Base-by-base conservation (phyloP, 1,140 invertebrate species). In the Amyelois transitella region DNA sequence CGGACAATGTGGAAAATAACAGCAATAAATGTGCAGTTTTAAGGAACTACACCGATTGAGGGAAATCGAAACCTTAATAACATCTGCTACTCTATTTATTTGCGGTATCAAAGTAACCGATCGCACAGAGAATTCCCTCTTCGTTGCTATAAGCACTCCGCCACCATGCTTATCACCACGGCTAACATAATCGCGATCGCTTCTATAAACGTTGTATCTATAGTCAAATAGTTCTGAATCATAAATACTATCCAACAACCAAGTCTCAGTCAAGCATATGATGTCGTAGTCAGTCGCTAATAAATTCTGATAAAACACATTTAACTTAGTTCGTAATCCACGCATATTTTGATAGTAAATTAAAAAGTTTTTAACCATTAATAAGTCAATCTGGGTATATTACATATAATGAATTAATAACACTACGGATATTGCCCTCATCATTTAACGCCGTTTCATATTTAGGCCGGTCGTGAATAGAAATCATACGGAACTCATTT, bases 101-200 rank as follows among this genome's bases (percentile, higher is more conserved):
- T 6, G 10, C 5, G 25, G 10, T 6, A 28, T 28, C 10, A 10
- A 10, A 10, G 25, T 6, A 28, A 28, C 5, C 5, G 5, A 6
- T 5, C 10, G 25, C 10, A 47, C 18, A 19, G 8, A 47, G 2
- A 47, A 6, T 5, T 19, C 17, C 12, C 53, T 38, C 18, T 47
- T 52, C n/a, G 58, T 48, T 4, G 62, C 64, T 17, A 54, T 20
- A 3, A 59, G 45, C 1, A 66, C 56, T 1, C 64, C 64, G 2
- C 60, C 64, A 21, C 45, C 45, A 51, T 6, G 2, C 2, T 4
- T 17, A 5, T 53, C 22, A 8, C 43, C 19, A 5, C 21, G 43
- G 1, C 7, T 5, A n/a, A 17, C 18, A 22, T 53, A 53, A 38
- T 53, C 43, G 3, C 51, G 32, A 18, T 53, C 51, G n/a, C 43